A percentile compares a stretch with the other conserved stretches of the same genome.
These are phyloP conservation scores for Porphyrio hochstetteri DNA, from an alignment of 2,113 vertebrate species.

Conservation along the genomic window DNA sequence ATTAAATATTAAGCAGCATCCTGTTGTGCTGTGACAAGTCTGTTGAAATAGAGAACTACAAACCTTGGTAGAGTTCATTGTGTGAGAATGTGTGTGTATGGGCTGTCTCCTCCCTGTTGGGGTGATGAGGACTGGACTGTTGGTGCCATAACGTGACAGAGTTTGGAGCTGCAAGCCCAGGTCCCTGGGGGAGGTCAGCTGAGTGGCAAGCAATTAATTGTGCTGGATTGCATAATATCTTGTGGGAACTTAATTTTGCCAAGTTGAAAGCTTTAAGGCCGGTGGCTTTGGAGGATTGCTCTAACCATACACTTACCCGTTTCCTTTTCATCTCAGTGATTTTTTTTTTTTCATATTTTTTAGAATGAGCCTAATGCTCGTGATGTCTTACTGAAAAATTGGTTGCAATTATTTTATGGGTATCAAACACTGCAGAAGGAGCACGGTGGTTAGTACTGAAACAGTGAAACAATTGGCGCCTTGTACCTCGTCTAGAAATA, in stretches of 20 bases:
- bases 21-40: fast-evolving
- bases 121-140: background rate
- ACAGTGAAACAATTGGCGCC: slow-evolving; percentile 51
- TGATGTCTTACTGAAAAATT: slow-evolving; percentile 39
- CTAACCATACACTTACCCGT: slow-evolving; percentile 12
- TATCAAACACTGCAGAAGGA: slow-evolving; percentile 43
- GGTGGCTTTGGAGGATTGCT: slow-evolving; percentile 38
- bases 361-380: slow-evolving; percentile 9
- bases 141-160: fast-evolving
- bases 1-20: background rate
- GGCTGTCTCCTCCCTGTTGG: background rate
- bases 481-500: slow-evolving; percentile 70
- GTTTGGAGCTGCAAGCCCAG: background rate
- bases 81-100: background rate
- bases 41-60: background rate
- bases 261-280: slow-evolving; percentile 52
- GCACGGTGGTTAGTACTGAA: slow-evolving; percentile 17
- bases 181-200: background rate
- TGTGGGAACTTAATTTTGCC: slow-evolving; percentile 20
- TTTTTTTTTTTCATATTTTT: background rate
- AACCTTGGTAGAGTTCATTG: background rate
- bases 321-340: slow-evolving; percentile 55
- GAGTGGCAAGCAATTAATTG: slow-evolving; percentile 25
- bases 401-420: slow-evolving; percentile 45
- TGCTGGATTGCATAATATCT: background rate